These are phyloP conservation scores for Dasyprocta punctata DNA, from an alignment of 2,113 vertebrate genomes.

Conservation along the genomic window DNA sequence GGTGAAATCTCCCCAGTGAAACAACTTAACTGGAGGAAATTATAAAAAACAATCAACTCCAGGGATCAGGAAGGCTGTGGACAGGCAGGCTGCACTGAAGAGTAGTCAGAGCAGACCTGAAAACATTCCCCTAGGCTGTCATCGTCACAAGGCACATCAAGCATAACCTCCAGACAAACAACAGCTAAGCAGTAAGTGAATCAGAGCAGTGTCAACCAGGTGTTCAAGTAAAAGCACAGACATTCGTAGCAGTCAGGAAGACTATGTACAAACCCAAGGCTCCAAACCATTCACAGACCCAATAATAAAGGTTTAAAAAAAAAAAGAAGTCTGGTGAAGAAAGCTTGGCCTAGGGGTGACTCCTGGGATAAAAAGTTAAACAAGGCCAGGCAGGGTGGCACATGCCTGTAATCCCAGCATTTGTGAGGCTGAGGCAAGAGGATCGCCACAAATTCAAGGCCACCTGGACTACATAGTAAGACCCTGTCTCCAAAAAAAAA, in stretches of 20 bases:
- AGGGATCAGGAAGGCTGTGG: neutral
- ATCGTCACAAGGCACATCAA: neutral
- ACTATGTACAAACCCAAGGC: neutral
- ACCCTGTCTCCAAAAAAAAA: neutral
- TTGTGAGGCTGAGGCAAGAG: neutral
- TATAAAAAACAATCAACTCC: neutral
- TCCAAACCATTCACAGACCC: neutral
- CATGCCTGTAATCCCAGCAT: neutral
- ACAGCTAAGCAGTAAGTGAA: neutral
- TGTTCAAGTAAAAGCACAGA: neutral
- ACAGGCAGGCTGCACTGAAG: no score
- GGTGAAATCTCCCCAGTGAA: neutral
- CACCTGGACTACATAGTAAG: neutral
- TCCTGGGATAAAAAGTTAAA: neutral
- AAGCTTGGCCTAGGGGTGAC: neutral
- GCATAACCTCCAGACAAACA: neutral
- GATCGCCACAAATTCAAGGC: neutral
- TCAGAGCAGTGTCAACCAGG: neutral
- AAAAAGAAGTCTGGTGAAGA: neutral
- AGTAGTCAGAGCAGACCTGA: neutral
- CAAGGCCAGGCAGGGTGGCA: neutral
- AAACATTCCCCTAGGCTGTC: neutral
- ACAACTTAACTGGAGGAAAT: neutral
- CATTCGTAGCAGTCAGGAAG: neutral
- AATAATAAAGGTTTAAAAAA: neutral